Conservation (phyloP, 2,797 vertebrate species). For the Danio kyathit region DNA sequence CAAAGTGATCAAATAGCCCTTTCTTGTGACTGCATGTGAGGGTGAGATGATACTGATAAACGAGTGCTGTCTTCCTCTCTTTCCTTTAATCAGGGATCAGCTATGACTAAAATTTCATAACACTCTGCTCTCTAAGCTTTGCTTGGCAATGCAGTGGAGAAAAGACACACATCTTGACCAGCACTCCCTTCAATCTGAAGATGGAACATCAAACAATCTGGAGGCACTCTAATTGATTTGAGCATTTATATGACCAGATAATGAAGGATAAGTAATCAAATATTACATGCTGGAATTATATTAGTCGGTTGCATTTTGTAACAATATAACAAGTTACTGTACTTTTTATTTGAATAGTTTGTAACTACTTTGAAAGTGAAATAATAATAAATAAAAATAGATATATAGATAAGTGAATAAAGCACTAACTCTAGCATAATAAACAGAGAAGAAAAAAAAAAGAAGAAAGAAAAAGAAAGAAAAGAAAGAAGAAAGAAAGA, state of each 20-base stretch:
- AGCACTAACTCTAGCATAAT: no score
- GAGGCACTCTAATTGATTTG: not conserved
- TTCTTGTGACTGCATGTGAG: constrained; percentile 63
- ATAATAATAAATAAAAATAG: no score
- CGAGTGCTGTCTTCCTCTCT: constrained; percentile 44
- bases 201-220: constrained; percentile 1
- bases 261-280: not conserved
- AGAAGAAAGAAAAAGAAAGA: no score
- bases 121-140: constrained; percentile 48
- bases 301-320: not conserved
- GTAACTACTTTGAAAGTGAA: not conserved
- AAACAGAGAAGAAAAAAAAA: no score
- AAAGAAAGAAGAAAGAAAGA: no score
- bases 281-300: not conserved
- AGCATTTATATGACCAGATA: not conserved
- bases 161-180: constrained; percentile 46
- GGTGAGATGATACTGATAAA: constrained; percentile 63
- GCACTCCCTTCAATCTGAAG: constrained; percentile 8
- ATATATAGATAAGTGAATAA: no score
- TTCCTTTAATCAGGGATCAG: constrained; percentile 64
- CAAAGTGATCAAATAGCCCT: constrained; percentile 66
- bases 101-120: constrained; percentile 62
- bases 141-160: constrained; percentile 63
- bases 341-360: not conserved
- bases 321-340: not conserved